Evolutionary conservation across 92 coral and sea anemone genomes (phyloP).

Genomic region (Bergia puertoricense): DNA sequence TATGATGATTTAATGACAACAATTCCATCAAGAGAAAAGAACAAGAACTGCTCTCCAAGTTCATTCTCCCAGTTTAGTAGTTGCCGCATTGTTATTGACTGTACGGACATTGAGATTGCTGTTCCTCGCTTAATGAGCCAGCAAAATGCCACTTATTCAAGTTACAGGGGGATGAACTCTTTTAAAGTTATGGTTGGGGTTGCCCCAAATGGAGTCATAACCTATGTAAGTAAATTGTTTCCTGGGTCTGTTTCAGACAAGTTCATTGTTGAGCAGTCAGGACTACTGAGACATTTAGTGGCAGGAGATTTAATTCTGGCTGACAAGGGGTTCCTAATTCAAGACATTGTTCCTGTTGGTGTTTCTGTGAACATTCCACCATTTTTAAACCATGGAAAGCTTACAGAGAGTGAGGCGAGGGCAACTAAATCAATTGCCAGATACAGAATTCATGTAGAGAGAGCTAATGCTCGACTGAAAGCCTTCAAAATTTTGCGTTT

Average conservation of each 20-base stretch:
- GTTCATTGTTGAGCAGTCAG: conserved; percentile 57
- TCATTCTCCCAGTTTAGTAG: conserved; percentile 56
- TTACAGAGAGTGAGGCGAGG: conserved; percentile 56
- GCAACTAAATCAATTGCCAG: conserved; percentile 47
- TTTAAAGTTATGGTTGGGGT: conserved; percentile 65
- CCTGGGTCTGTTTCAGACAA: conserved; percentile 73
- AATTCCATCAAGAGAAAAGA: conserved; percentile 58
- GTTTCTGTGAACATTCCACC: conserved; percentile 48
- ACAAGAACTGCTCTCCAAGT: conserved; percentile 57
- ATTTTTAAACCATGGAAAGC: conserved; percentile 41
- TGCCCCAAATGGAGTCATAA: conserved; percentile 68
- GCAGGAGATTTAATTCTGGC: conserved; percentile 59
- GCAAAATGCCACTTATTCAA: conserved; percentile 57
- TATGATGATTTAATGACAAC: conserved; percentile 56
- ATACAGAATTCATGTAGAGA: conserved; percentile 54
- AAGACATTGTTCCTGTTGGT: conserved; percentile 50
- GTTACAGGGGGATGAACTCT: conserved; percentile 59
- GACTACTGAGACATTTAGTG: conserved; percentile 45
- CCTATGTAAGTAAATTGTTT: conserved; percentile 61
- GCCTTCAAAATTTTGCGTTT: conserved; percentile 49
- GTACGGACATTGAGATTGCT: conserved; percentile 62
- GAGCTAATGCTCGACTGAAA: conserved; percentile 56
- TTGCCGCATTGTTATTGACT: conserved; percentile 60
- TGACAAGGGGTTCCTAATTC: conserved; percentile 46
- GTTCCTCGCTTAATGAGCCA: conserved; percentile 49